Base-by-base conservation (phyloP, 2,888 invertebrate genomes). In the Chydorus sphaericus region DNA sequence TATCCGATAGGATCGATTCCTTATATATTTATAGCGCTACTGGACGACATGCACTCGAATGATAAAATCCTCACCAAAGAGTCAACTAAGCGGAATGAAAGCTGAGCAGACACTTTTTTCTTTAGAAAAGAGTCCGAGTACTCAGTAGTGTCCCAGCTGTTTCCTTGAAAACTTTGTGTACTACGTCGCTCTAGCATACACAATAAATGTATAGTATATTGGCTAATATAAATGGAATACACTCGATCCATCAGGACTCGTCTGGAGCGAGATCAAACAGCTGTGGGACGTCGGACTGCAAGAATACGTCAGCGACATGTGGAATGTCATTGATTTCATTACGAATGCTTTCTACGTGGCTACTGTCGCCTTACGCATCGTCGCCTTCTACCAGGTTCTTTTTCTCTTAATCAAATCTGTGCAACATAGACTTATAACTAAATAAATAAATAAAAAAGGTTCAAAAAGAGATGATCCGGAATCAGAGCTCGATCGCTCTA, bases 211-310 rank as follows among this genome's bases (percentile, higher is more conserved):
- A n/a, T n/a, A n/a, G n/a, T n/a, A n/a, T n/a, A n/a, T n/a, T n/a
- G n/a, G n/a, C n/a, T n/a, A n/a, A n/a, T 14, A n/a, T 18, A 14
- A 16, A 3, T 48, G 20, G n/a, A 16, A 23, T 8, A 33, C 44
- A 55, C 50, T 62, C 50, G 61, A 28, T 69, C n/a, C 2, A 68
- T 0, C 68, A 91, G 94, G 96, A 57, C 75, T 96, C 64, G 93
- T 97, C 67, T 98, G 97, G 97, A 91, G 92, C 66, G 97, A 98
- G 74, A 92, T 97, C 64, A 98, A 97, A 70, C 96, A 97, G 71
- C 75, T 98, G 59, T 97, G 96, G 96, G 93, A 94, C 70, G 90
- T 93, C 64, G 97, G 97, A 0, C 75, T 96, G 58, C 86, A 91
- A 66, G 94, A 96, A 69, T 98, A 97, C 73, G 83, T 90, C 58